phyloP scores from a whole-genome alignment of 2,888 invertebrate species.

The Muscina levida region DNA sequence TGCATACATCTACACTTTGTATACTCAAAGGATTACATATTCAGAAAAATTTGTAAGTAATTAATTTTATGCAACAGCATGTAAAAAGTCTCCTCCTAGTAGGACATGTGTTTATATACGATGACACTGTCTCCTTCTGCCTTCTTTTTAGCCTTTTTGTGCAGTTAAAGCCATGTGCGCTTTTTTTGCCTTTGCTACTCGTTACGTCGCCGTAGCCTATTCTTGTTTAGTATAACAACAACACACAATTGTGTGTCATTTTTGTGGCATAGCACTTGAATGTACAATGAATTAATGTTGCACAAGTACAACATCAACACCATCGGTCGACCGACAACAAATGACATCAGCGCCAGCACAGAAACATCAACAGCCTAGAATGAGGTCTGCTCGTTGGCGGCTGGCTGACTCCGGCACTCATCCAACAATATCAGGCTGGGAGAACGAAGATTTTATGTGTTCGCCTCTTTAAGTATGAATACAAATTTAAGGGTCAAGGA shows the following conservation, averaged over 20 bases:
- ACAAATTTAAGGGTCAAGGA: conserved; percentile 63
- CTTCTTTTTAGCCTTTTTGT: background rate
- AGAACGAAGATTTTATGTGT: conserved; percentile 22
- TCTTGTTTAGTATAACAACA: conserved; percentile 47
- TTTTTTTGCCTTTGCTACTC: conserved; percentile 3
- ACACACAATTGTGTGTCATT: conserved; percentile 60
- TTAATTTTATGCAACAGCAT: conserved; percentile 65
- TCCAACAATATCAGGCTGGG: conserved; percentile 17
- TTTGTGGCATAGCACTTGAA: conserved; percentile 58
- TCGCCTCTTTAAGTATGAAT: conserved; percentile 40
- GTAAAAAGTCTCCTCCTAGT: conserved; percentile 45
- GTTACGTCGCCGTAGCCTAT: conserved; percentile 27
- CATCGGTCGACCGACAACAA: conserved; percentile 9
- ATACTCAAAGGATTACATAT: conserved; percentile 56
- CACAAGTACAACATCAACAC: conserved; percentile 12
- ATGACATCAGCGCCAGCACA: conserved; percentile 1
- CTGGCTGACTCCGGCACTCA: conserved; percentile 12
- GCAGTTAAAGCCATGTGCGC: background rate
- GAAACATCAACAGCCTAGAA: background rate
- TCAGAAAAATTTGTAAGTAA: conserved; percentile 58
- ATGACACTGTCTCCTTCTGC: too few relatives aligned
- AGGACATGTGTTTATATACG: too few relatives aligned
- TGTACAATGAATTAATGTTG: conserved; percentile 46
- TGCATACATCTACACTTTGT: conserved; percentile 16
- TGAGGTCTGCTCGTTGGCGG: background rate